phyloP scores from a whole-genome alignment of 1,140 invertebrate species.

The Diachasmimorpha longicaudata region DNA sequence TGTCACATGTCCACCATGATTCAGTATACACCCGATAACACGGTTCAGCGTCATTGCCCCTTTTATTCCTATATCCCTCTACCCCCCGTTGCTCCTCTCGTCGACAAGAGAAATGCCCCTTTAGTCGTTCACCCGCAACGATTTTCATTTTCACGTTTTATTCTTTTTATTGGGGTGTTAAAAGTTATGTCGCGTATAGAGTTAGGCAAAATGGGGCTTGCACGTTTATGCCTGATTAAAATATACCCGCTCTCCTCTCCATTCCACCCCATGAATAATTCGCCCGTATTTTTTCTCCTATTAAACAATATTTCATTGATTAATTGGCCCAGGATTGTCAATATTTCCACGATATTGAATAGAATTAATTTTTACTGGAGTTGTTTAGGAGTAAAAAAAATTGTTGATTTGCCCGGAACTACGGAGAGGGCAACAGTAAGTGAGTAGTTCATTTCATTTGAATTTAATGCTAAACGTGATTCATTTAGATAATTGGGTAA shows the following conservation, averaged over 20 bases:
- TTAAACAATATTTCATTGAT: too few relatives aligned
- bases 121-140: slow-evolving; percentile 6
- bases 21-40: background rate
- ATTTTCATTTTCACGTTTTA: slow-evolving; percentile 27
- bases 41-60: background rate
- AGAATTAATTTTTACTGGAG: too few relatives aligned
- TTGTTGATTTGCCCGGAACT: too few relatives aligned
- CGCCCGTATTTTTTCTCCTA: too few relatives aligned
- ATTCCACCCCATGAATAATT: too few relatives aligned
- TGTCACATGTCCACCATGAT: background rate
- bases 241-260: slow-evolving; percentile 36
- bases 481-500: slow-evolving; percentile 58
- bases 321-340: too few relatives aligned
- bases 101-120: slow-evolving; percentile 16
- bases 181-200: slow-evolving; percentile 46
- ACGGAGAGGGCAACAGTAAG: background rate
- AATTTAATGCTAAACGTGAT: slow-evolving; percentile 41
- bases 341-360: too few relatives aligned
- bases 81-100: background rate
- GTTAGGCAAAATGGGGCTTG: background rate
- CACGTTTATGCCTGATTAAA: slow-evolving; percentile 55
- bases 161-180: slow-evolving; percentile 52
- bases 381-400: too few relatives aligned
- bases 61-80: background rate
- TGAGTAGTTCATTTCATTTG: slow-evolving; percentile 6